Percentiles rank a stretch among this genome's conserved stretches.
phyloP scores from a whole-genome alignment of 2,113 vertebrate species.

The Sylvilagus bachmani region DNA sequence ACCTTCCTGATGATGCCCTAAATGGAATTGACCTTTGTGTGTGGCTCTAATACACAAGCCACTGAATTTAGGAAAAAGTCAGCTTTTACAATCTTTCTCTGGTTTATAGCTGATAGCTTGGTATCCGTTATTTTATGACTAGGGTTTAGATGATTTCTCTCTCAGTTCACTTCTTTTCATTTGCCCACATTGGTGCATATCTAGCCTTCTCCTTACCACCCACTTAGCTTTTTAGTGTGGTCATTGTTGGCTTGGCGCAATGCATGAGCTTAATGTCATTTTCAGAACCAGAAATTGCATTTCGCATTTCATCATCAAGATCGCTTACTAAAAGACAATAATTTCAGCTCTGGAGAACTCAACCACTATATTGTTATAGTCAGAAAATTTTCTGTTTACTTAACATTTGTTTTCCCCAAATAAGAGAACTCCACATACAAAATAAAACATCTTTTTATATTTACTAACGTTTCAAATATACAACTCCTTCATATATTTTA shows the following conservation, averaged over 20 bases:
- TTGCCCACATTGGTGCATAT: conserved; percentile 28
- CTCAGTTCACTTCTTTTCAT: conserved; percentile 52
- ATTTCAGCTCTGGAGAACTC: conserved; percentile 14
- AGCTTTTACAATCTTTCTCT: conserved; percentile 16
- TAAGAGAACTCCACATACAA: background rate
- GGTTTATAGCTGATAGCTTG: conserved; percentile 12
- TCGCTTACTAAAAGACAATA: conserved; percentile 7
- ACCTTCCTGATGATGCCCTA: background rate
- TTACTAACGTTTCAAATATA: conserved; percentile 38
- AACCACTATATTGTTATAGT: background rate
- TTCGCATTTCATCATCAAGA: conserved; percentile 36
- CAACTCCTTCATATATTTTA: background rate
- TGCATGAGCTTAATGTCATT: conserved; percentile 48
- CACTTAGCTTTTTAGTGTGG: background rate
- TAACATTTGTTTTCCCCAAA: conserved; percentile 34
- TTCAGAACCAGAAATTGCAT: conserved; percentile 67
- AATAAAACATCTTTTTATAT: background rate
- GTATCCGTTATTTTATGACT: conserved; percentile 64
- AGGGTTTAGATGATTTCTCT: conserved; percentile 49
- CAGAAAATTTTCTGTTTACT: background rate
- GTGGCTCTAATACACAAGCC: background rate
- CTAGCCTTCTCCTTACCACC: conserved; percentile 33
- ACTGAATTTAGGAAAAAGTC: background rate
- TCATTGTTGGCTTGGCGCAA: background rate
- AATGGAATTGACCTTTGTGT: background rate